Percentiles rank a stretch among this genome's conserved stretches.
Evolutionary conservation across 2,888 invertebrate species (phyloP).

Genomic region (Trissoscelio sp.): DNA sequence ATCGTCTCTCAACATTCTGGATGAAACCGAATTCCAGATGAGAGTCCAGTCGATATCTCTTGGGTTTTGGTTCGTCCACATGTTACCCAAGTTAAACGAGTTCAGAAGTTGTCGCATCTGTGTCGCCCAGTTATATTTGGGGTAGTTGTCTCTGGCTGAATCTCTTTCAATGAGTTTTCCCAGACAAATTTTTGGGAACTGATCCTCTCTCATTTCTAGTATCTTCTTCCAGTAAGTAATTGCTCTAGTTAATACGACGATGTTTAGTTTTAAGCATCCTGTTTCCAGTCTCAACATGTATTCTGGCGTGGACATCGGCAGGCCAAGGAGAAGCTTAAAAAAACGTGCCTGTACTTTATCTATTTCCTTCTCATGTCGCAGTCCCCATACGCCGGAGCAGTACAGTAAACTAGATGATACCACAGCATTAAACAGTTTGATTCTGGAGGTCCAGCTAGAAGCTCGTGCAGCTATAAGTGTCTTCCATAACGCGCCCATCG

Average conservation of each 20-base stretch:
- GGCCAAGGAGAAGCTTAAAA: no score
- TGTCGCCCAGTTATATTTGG: conserved; percentile 4
- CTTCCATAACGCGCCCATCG: conserved; percentile 21
- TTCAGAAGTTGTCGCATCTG: not conserved
- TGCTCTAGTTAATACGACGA: no score
- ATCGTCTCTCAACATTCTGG: not conserved
- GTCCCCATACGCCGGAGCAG: not conserved
- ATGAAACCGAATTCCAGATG: not conserved
- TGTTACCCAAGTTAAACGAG: not conserved
- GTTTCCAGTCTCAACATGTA: no score
- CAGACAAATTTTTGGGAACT: no score
- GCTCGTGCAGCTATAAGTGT: conserved; percentile 21
- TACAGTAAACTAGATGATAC: not conserved
- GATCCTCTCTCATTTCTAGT: no score
- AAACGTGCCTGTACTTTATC: no score
- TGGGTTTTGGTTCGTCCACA: not conserved
- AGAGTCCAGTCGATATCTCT: not conserved
- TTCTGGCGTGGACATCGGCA: no score
- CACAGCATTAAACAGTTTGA: conserved; percentile 23
- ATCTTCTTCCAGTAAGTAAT: no score
- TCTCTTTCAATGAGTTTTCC: no score
- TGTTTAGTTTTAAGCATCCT: no score
- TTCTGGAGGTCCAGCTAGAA: not conserved
- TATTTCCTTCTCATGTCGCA: no score
- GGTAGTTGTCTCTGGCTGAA: no score